phyloP scores from a whole-genome alignment of 2,113 vertebrate genomes.

The Macrotus californicus region DNA sequence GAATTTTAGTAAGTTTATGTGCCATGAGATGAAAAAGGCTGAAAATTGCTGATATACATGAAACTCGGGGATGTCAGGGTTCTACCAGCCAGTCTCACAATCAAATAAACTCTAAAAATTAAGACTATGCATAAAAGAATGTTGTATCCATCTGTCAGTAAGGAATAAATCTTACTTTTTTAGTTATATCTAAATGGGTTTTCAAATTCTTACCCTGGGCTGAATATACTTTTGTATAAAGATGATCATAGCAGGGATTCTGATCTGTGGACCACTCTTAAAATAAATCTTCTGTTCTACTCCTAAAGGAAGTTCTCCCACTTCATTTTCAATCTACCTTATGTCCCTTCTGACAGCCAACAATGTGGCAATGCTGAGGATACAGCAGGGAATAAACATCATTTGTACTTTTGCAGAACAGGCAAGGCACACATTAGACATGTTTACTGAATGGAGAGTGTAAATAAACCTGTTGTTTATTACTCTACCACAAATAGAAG shows the following conservation, averaged over 20 bases:
- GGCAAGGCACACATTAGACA: not conserved
- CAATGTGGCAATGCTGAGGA: not conserved
- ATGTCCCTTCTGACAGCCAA: not conserved
- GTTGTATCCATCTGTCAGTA: not conserved
- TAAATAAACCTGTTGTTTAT: not conserved
- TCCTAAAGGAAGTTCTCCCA: not conserved
- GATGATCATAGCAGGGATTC: not conserved
- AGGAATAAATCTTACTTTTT: not conserved
- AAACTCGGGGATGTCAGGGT: not conserved
- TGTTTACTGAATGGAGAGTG: not conserved
- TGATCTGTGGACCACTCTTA: not conserved
- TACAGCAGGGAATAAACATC: not conserved
- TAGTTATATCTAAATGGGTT: not conserved
- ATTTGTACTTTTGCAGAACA: not conserved
- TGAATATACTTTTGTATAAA: slow-evolving; percentile 4
- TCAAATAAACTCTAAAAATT: not conserved
- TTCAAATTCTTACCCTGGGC: not conserved
- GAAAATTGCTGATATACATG: not conserved
- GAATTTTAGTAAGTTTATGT: too few relatives aligned
- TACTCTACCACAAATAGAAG: not conserved
- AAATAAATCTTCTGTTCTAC: not conserved
- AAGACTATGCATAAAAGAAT: not conserved
- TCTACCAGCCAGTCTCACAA: not conserved
- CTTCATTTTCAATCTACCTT: not conserved
- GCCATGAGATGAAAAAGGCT: too few relatives aligned